Evolutionary conservation across 2,113 vertebrate species (phyloP).

Genomic region (Elephantulus edwardii): DNA sequence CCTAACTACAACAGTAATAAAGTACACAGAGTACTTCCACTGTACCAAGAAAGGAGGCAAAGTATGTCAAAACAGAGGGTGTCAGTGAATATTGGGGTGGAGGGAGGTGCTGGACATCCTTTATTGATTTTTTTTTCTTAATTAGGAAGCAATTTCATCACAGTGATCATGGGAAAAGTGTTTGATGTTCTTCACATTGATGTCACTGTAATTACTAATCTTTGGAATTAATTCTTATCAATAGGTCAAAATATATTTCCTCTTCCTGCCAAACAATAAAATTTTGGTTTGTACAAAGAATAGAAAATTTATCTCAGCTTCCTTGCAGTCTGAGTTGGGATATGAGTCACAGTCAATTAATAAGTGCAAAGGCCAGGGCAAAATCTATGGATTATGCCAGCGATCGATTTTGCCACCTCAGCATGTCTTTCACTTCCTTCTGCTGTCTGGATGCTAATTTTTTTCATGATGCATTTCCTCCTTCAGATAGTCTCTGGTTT

Average conservation of each 20-base stretch:
- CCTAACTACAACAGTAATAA: no score
- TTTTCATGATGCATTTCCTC: constrained; percentile 26
- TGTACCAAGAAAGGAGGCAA: background rate
- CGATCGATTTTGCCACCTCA: background rate
- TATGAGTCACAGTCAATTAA: constrained; percentile 53
- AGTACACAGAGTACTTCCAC: background rate
- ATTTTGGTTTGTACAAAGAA: background rate
- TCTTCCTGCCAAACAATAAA: background rate
- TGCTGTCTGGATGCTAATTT: constrained; percentile 10
- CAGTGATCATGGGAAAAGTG: background rate
- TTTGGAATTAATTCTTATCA: constrained; percentile 38
- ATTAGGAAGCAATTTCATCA: background rate
- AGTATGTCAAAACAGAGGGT: no score
- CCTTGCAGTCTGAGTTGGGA: background rate
- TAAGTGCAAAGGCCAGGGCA: constrained; percentile 4
- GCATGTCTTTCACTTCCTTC: constrained; percentile 14
- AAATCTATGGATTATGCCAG: background rate
- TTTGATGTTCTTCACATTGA: background rate
- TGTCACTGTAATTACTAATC: background rate
- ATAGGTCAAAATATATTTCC: constrained; percentile 15
- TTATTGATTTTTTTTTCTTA: constrained; percentile 1
- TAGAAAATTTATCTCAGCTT: constrained; percentile 20
- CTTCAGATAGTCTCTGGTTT: background rate
- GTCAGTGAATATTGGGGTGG: background rate
- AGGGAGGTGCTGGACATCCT: background rate